Evolutionary conservation across 2,113 vertebrate genomes (phyloP), one percentile per base, ranked within the genome.

Genomic region (Ochotona princeps): DNA sequence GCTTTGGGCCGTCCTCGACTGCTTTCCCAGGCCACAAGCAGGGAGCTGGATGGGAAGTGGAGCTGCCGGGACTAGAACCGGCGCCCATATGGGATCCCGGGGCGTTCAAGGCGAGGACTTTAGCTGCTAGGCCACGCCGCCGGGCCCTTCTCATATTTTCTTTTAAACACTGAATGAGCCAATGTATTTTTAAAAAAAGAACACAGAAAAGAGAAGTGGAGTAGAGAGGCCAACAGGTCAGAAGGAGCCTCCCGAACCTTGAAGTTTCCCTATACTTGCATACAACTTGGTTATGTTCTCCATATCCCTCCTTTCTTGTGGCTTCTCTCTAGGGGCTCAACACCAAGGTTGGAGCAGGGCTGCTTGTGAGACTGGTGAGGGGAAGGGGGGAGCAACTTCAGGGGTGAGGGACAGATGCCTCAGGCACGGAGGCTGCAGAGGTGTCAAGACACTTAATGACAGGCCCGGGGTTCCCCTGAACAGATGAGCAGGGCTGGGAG

Each of bases 401-500:
- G 78, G 78, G 70, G 75, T 17, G 65, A 8, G 47, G 28, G 12
- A 23, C 4, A 17, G 21, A 20, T 17, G 81, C 91, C 86, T 5
- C 4, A 25, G 89, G 94, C 54, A 0, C 35, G 79, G 85, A 95
- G 74, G 83, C 93, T 61, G 76, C 76, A 44, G 80, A 91, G 72
- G 89, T 94, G 92, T 92, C 75, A 67, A 3, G 65, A 93, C 89
- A 92, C 89, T 96, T 97, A 96, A 97, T 94, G 97, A 96, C 87
- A 87, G 91, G 89, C 97, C 95, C 0, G 2, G 30, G 92, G 94
- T 89, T 89, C 89, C 96, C 92, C 92, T 97, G 91, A 86, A 70
- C 93, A 93, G 95, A 94, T 89, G 92, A 95, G 70, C 73, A 20
- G 74, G 82, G 14, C 79, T 89, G 82, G 83, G 89, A 87, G 74